Evolutionary conservation across 2,797 vertebrate genomes (phyloP).

Genomic region (Psittacula derbiana): DNA sequence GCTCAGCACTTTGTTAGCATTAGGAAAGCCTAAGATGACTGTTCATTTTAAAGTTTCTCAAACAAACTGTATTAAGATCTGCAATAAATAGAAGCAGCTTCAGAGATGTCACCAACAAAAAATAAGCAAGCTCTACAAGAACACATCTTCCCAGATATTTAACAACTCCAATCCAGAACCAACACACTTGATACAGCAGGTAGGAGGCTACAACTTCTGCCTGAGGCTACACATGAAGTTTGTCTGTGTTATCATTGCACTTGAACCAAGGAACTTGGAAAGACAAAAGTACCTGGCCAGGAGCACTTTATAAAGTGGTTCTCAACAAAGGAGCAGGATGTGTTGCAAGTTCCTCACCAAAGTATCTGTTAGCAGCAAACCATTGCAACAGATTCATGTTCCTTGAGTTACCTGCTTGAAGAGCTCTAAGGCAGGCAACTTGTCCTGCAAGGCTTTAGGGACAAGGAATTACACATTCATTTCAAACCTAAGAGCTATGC

Average conservation of each 20-base stretch:
- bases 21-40: neutral
- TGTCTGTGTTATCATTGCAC: neutral
- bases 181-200: neutral
- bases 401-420: neutral
- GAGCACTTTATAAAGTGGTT: accelerated
- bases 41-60: neutral
- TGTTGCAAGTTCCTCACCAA: neutral
- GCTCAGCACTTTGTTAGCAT: neutral
- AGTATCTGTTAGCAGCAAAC: neutral
- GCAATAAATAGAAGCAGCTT: neutral
- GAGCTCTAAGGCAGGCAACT: neutral
- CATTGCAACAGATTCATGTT: neutral
- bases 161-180: neutral
- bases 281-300: neutral
- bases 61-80: neutral
- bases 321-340: neutral
- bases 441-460: neutral
- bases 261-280: neutral
- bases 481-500: neutral
- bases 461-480: neutral
- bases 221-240: neutral
- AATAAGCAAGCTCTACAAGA: neutral
- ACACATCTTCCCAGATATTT: neutral
- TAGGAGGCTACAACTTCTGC: neutral
- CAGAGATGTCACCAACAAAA: neutral